phyloP scores from a whole-genome alignment of 2,797 vertebrate species.

The Allobates femoralis region DNA sequence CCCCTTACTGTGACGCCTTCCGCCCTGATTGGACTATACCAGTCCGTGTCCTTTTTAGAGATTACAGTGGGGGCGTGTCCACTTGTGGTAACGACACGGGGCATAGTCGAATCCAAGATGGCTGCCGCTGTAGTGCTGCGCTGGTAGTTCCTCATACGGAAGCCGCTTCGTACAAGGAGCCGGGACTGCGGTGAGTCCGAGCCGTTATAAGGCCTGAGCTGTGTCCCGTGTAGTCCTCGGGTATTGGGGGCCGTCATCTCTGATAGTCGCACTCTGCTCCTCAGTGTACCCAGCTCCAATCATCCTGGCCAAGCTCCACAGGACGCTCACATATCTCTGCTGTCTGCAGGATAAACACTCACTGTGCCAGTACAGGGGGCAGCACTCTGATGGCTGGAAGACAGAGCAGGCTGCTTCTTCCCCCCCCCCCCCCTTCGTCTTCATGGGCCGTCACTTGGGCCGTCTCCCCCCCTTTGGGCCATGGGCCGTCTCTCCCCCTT shows the following conservation, averaged over 20 bases:
- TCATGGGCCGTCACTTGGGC: too few relatives aligned
- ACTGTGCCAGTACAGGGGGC: neutral
- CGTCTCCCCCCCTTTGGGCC: too few relatives aligned
- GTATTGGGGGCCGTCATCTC: neutral
- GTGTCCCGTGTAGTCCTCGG: neutral
- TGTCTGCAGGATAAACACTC: neutral
- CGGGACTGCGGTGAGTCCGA: neutral
- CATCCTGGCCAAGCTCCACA: neutral
- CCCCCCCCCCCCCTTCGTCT: too few relatives aligned
- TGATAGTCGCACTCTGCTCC: neutral
- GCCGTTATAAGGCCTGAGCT: neutral
- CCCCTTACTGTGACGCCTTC: neutral
- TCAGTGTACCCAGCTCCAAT: neutral
- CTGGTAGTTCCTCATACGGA: slow-evolving; percentile 8
- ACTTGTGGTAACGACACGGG: neutral
- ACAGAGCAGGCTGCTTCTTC: too few relatives aligned
- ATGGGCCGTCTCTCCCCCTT: too few relatives aligned
- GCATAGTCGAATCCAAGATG: slow-evolving; percentile 42
- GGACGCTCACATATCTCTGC: neutral
- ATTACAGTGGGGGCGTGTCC: slow-evolving; percentile 5
- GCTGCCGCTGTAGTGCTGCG: neutral
- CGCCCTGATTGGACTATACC: neutral
- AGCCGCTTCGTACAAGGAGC: neutral
- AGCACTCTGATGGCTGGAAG: too few relatives aligned
- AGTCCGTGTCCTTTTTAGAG: slow-evolving; percentile 43